phyloP scores from a whole-genome alignment of 1,140 invertebrate genomes.

The Drosophila orena region DNA sequence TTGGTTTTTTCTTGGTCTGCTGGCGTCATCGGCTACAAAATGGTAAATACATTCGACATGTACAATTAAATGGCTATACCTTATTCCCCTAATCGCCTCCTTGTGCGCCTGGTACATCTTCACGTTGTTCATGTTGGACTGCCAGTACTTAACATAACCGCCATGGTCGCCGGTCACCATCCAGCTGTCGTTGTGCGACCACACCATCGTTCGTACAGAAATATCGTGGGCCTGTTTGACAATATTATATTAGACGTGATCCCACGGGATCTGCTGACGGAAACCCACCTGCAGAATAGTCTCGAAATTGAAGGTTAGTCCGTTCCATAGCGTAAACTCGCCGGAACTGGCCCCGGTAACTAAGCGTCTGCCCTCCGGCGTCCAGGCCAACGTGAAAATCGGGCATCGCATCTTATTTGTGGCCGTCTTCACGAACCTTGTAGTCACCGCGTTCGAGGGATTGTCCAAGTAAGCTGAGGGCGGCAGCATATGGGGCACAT shows the following conservation, averaged over 20 bases:
- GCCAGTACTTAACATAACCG: conserved; percentile 99
- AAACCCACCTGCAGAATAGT: conserved; percentile 97
- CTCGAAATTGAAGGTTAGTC: conserved; percentile 99
- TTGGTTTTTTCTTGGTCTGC: conserved; percentile 27
- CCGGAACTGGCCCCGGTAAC: conserved; percentile 99
- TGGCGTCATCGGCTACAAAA: conserved; percentile 58
- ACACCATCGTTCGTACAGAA: conserved; percentile 99
- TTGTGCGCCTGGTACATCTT: conserved; percentile 99
- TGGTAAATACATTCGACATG: conserved; percentile 69
- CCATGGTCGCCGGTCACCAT: conserved; percentile 99
- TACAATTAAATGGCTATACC: conserved; percentile 88
- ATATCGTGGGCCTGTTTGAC: conserved; percentile 96
- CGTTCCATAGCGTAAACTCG: conserved; percentile 99
- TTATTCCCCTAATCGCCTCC: conserved; percentile 99
- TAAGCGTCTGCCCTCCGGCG: conserved; percentile 98
- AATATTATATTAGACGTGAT: background rate
- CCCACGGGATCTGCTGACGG: background rate
- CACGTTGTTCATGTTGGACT: conserved; percentile 99
- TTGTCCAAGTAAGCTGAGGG: conserved; percentile 96
- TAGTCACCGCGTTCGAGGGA: conserved; percentile 98
- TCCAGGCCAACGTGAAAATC: conserved; percentile 99
- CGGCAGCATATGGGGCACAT: conserved; percentile 94
- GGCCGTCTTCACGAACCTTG: conserved; percentile 98
- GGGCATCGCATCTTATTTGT: conserved; percentile 99
- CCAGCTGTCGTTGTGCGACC: conserved; percentile 99